These are phyloP conservation scores for Cyanoramphus novaezelandiae DNA, from an alignment of 2,113 vertebrate genomes.

Conservation along the genomic window DNA sequence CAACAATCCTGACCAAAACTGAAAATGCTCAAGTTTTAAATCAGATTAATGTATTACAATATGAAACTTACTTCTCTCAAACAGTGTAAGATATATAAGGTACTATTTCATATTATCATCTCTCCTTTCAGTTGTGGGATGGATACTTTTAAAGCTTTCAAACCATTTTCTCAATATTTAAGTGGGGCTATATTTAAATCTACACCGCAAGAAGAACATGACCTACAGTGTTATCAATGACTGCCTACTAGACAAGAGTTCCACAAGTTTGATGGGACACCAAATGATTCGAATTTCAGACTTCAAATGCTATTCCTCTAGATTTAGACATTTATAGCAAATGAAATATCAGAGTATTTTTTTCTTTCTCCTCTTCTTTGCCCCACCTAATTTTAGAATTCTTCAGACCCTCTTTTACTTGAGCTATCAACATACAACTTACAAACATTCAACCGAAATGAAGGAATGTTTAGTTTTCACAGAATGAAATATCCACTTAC, in stretches of 20 bases:
- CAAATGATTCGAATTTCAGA: not conserved
- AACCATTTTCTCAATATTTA: not conserved
- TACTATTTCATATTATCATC: not conserved
- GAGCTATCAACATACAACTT: not conserved
- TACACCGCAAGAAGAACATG: not conserved
- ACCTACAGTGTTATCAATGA: not conserved
- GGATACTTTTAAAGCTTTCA: not conserved
- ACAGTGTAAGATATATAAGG: not conserved
- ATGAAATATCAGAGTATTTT: not conserved
- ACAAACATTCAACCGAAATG: not conserved
- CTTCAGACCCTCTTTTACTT: not conserved
- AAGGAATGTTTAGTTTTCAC: constrained; percentile 14
- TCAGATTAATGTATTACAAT: not conserved
- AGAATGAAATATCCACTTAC: constrained; percentile 43
- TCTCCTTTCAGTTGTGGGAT: not conserved
- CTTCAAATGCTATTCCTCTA: not conserved
- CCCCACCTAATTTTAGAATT: not conserved
- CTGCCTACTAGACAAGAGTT: not conserved
- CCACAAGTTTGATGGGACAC: not conserved
- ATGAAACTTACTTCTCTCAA: not conserved
- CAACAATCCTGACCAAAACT: not conserved
- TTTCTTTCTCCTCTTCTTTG: not conserved
- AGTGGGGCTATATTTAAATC: not conserved
- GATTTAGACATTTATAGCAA: not conserved
- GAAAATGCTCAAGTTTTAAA: not conserved